phyloP scores from a whole-genome alignment of 2,113 vertebrate species.

The Calyptomena viridis region DNA sequence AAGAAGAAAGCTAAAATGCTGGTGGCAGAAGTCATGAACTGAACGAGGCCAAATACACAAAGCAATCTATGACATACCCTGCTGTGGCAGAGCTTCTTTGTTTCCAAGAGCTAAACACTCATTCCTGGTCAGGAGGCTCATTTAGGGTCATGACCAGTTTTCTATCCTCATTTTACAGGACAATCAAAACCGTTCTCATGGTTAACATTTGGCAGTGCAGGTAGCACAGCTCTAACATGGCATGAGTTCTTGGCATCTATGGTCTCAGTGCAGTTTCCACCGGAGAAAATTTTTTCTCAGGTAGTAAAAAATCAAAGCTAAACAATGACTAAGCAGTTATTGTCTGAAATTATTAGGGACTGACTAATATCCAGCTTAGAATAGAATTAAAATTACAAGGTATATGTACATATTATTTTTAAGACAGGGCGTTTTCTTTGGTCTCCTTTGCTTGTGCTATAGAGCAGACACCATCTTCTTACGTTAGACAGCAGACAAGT shows the following conservation, averaged over 20 bases:
- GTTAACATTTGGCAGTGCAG: background rate
- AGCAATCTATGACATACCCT: background rate
- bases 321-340: background rate
- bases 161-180: background rate
- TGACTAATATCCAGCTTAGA: background rate
- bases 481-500: background rate
- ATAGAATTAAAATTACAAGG: background rate
- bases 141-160: background rate
- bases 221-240: background rate
- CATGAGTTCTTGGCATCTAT: background rate
- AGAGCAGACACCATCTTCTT: background rate
- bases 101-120: background rate
- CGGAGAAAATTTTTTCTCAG: background rate
- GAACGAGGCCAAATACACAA: background rate
- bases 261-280: background rate
- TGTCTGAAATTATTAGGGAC: background rate
- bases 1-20: slow-evolving; percentile 1
- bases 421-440: background rate
- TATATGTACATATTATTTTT: background rate
- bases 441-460: background rate
- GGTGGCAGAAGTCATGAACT: slow-evolving; percentile 29
- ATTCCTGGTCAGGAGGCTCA: background rate
- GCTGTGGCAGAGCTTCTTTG: background rate
- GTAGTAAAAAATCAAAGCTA: background rate
- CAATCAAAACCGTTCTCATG: background rate